phyloP scores from a whole-genome alignment of 2,888 invertebrate genomes.

The Gasteruption jaculator region DNA sequence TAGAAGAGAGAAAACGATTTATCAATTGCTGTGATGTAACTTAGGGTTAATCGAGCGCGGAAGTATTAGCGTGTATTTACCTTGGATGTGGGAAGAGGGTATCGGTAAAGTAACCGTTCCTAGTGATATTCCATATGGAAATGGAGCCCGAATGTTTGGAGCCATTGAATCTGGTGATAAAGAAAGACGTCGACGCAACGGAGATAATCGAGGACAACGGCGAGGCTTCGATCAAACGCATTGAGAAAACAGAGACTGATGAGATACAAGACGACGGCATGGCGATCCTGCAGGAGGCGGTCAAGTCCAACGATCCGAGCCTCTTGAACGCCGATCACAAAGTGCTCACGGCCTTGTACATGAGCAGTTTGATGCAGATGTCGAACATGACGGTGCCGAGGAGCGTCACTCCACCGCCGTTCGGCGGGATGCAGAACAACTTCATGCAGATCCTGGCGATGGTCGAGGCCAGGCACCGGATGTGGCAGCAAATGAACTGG shows the following conservation, averaged over 20 bases:
- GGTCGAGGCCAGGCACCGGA: constrained; percentile 42
- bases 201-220: constrained; percentile 16
- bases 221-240: constrained; percentile 24
- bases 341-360: constrained; percentile 48
- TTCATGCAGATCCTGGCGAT: constrained; percentile 47
- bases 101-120: no score
- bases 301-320: constrained; percentile 34
- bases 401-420: constrained; percentile 30
- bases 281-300: constrained; percentile 42
- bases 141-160: constrained; percentile 51
- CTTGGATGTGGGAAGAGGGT: no score
- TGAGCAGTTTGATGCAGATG: constrained; percentile 50
- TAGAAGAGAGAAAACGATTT: no score
- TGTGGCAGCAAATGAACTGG: constrained; percentile 49
- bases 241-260: constrained; percentile 31
- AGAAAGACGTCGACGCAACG: constrained; percentile 40
- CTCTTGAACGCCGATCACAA: constrained; percentile 47
- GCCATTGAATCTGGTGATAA: constrained; percentile 57
- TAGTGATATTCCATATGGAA: constrained; percentile 37
- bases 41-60: no score
- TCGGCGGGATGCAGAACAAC: constrained; percentile 34
- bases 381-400: constrained; percentile 37
- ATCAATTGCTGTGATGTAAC: no score
- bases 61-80: no score
- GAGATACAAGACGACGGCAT: constrained; percentile 36